Evolutionary conservation across 2,888 invertebrate genomes (phyloP).

Genomic region (Branchipolynoe longqiensis): DNA sequence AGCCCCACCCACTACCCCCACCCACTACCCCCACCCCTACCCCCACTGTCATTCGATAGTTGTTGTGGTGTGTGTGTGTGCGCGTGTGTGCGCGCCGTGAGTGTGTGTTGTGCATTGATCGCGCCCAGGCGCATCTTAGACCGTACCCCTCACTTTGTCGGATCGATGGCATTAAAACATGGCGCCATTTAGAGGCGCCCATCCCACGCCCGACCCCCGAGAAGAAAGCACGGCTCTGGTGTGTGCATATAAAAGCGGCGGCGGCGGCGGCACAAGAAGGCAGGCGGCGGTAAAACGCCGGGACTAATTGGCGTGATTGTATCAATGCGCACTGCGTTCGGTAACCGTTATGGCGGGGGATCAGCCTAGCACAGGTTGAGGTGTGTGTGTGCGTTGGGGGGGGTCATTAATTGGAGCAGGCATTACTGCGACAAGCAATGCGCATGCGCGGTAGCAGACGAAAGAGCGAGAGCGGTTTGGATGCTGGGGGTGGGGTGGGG

Average conservation of each 20-base stretch:
- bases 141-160: no score
- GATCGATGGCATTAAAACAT: slow-evolving; percentile 44
- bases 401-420: slow-evolving; percentile 13
- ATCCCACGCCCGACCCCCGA: background rate
- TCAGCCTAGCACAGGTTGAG: slow-evolving; percentile 2
- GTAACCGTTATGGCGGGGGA: slow-evolving; percentile 17
- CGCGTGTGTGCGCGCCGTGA: no score
- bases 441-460: no score
- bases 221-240: slow-evolving; percentile 13
- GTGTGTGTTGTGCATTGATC: no score
- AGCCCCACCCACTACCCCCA: background rate
- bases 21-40: background rate
- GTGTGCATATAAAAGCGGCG: background rate
- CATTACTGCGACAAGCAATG: slow-evolving; percentile 12
- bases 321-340: slow-evolving; percentile 17
- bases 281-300: slow-evolving; percentile 22
- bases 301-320: slow-evolving; percentile 29
- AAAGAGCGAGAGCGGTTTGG: no score
- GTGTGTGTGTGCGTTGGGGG: no score
- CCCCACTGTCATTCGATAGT: no score
- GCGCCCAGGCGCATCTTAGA: no score
- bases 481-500: background rate
- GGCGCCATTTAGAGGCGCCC: background rate
- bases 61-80: no score
- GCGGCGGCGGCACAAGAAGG: no score